Evolutionary conservation across 2,113 vertebrate species (phyloP), one percentile per base, ranked within the genome.

Genomic region (Sorex fumeus): DNA sequence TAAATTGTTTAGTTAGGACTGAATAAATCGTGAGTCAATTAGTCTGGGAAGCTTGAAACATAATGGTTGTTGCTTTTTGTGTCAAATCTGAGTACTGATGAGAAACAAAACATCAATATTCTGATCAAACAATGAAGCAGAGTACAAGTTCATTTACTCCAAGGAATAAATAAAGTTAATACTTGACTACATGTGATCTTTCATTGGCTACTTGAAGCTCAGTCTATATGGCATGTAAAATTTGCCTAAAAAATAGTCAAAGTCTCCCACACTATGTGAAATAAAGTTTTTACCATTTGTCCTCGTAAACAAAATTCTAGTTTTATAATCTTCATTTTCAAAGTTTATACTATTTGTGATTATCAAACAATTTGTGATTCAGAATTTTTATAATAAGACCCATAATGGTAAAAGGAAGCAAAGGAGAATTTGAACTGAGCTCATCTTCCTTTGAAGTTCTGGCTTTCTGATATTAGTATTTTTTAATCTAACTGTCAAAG

Each of bases 401-500:
- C 18, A 60, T 23, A 6, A 19, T 21, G 21, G 18, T 21, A 50
- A 86, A 82, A 74, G 2, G 6, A 86, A 82, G 19, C 32, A 43
- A 64, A 18, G 32, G 30, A 53, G 57, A 50, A 16, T 28, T 91
- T 28, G 47, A 83, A 86, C 87, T 28, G 50, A 19, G 21, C 12
- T 81, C 60, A 1, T 45, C 19, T 82, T 70, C 40, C 13, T 92
- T 84, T 81, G 60, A 84, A 87, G 30, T 84, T 3, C 45, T 72
- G 19, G 13, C 4, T 45, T 84, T 84, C 74, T 78, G 62, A 82
- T 91, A 87, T 57, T 67, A 84, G 25, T 70, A 64, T 30, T 66
- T 87, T 87, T 91, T 2, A 66, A 8, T 87, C 75, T 89, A 34
- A n/a, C 28, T 79, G 25, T 72, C 40, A 87, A 32, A 78, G 53